Evolutionary conservation across 2,797 vertebrate genomes (phyloP), one percentile per base, ranked within the genome.

Genomic region (Crax fasciolata): DNA sequence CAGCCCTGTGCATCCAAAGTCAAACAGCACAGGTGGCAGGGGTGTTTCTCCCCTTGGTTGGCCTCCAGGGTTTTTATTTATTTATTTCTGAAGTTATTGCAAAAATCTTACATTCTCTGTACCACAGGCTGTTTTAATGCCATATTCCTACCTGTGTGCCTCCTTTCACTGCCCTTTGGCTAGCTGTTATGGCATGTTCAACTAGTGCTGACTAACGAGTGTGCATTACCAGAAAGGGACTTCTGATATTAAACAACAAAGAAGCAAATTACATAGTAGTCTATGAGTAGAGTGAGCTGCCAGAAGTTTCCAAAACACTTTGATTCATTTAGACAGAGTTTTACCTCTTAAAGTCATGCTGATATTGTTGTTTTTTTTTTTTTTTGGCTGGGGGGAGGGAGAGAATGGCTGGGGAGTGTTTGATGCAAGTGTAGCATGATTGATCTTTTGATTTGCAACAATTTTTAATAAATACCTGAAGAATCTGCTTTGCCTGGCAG

Each of bases 221-320:
- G 21, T 10, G 17, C 7, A 38, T 66, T 74, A 76, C 32, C 20
- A 65, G 5, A 48, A 59, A 5, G 9, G 20, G 25, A 51, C 23
- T 59, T 70, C 48, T 39, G 21, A 55, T 48, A 41, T 39, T 63
- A 49, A 77, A 44, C 13, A 72, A 27, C 2, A 41, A 79, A 46
- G 49, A 55, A 28, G 35, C 4, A 30, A 11, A n/a, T 9, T 58
- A 7, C 25, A 14, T 5, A 19, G 9, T 17, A 75, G 24, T 75
- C 51, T 72, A 8, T 17, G n/a, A 30, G 28, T 48, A 78, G 11
- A 80, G 25, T 3, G 16, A 70, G 28, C 1, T 58, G 44, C 48
- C 76, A 79, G 44, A 75, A 43, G 3, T 59, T 90, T 93, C 84
- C 58, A 68, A 49, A 93, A 10, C 17, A 30, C 14, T 83, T 44